Conservation (phyloP, 37 sponge, comb jelly and placozoan genomes). For the Amphimedon queenslandica region DNA sequence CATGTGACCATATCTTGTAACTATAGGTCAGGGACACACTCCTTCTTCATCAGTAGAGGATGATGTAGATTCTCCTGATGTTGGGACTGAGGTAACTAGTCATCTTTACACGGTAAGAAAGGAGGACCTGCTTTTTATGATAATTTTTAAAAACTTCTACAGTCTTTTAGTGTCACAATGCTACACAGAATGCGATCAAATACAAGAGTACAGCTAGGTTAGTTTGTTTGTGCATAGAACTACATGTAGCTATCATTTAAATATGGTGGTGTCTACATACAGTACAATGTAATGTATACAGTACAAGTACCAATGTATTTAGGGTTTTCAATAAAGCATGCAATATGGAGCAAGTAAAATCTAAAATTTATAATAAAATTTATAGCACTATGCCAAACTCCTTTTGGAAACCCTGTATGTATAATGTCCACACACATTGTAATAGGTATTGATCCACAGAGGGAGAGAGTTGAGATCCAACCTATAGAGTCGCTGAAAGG, state of each 20-base stretch:
- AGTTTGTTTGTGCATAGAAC: too few relatives aligned
- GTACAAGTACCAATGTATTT: too few relatives aligned
- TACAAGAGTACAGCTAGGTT: slow-evolving; percentile 62
- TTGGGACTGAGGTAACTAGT: slow-evolving; percentile 55
- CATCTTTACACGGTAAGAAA: slow-evolving; percentile 65
- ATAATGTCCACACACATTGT: too few relatives aligned
- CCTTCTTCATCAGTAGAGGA: slow-evolving; percentile 1
- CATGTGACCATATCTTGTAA: neutral
- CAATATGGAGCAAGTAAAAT: too few relatives aligned
- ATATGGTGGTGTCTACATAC: too few relatives aligned
- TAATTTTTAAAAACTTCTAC: neutral
- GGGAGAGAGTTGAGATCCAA: slow-evolving; percentile 69
- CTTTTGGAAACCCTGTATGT: too few relatives aligned
- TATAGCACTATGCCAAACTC: too few relatives aligned
- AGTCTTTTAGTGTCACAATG: slow-evolving; percentile 59
- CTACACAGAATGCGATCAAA: slow-evolving; percentile 64
- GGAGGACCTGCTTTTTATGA: neutral
- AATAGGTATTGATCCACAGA: too few relatives aligned
- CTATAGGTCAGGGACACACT: neutral
- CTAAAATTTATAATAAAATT: too few relatives aligned
- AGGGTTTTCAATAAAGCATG: too few relatives aligned
- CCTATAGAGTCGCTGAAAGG: slow-evolving; percentile 39
- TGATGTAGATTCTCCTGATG: slow-evolving; percentile 13
- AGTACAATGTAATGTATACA: too few relatives aligned
- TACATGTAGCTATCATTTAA: slow-evolving; percentile 8